Percentiles rank a stretch among this genome's conserved stretches.
phyloP scores from a whole-genome alignment of 2,113 vertebrate genomes.

The Pygoscelis adeliae region DNA sequence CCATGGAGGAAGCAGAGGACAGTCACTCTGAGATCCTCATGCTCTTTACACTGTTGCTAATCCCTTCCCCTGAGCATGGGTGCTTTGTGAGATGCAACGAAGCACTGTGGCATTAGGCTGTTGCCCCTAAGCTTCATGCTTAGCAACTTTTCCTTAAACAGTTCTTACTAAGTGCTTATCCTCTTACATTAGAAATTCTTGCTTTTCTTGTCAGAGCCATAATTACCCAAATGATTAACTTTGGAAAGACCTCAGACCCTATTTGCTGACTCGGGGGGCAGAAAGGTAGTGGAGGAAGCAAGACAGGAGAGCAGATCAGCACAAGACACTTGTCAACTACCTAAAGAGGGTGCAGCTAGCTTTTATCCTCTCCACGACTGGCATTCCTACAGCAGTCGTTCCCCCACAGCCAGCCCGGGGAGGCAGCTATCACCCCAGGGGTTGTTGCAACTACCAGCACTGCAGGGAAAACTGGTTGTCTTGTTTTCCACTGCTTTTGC shows the following conservation, averaged over 20 bases:
- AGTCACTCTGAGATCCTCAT: neutral
- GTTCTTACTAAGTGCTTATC: neutral
- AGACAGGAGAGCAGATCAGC: neutral
- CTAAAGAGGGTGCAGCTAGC: neutral
- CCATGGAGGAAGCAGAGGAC: neutral
- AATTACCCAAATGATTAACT: neutral
- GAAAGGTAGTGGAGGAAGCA: neutral
- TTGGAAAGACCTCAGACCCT: neutral
- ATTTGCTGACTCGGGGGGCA: neutral
- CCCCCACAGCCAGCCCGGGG: fast-evolving
- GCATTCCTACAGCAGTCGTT: neutral
- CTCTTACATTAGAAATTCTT: neutral
- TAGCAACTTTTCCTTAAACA: neutral
- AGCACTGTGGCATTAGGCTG: neutral
- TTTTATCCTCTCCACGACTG: fast-evolving
- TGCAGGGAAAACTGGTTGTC: fast-evolving
- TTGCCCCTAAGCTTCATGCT: neutral
- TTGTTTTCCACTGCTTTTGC: neutral
- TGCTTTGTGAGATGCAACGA: neutral
- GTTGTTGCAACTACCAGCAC: neutral
- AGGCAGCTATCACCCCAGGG: neutral
- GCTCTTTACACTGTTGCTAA: neutral
- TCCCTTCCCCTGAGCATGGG: fast-evolving
- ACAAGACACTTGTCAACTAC: neutral
- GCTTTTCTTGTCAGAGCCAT: neutral